These are phyloP conservation scores for Ceratosolen fusciceps DNA, from an alignment of 1,140 invertebrate genomes.

Conservation along the genomic window DNA sequence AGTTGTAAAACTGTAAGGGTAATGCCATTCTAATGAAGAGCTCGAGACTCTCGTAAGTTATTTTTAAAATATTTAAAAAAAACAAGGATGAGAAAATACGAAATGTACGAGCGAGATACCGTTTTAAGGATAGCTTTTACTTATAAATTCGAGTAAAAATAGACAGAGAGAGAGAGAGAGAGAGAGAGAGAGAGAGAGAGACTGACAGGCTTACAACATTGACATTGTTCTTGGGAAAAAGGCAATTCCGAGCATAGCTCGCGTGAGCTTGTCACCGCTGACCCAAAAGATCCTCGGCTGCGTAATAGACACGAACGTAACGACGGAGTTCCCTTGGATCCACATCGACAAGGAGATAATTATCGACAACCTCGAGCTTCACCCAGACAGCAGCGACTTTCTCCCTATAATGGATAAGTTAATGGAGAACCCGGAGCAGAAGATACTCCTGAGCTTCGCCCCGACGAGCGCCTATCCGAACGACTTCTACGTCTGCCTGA, in stretches of 20 bases:
- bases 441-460: conserved; percentile 79
- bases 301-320: conserved; percentile 74
- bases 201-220: too few relatives aligned
- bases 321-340: conserved; percentile 82
- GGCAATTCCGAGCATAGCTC: conserved; percentile 58
- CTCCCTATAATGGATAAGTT: conserved; percentile 71
- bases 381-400: conserved; percentile 74
- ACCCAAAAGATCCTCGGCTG: conserved; percentile 72
- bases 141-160: too few relatives aligned
- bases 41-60: too few relatives aligned
- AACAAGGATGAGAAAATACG: too few relatives aligned
- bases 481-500: conserved; percentile 81
- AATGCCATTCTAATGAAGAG: too few relatives aligned
- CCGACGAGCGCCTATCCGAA: conserved; percentile 71
- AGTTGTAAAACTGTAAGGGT: too few relatives aligned
- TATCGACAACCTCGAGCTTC: conserved; percentile 73
- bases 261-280: conserved; percentile 63
- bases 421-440: conserved; percentile 70
- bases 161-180: too few relatives aligned
- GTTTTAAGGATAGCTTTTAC: too few relatives aligned
- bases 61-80: too few relatives aligned
- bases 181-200: too few relatives aligned
- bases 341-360: conserved; percentile 75
- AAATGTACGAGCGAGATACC: too few relatives aligned
- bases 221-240: conserved; percentile 20